phyloP scores from a whole-genome alignment of 2,888 invertebrate genomes.

The Aethes cnicana region DNA sequence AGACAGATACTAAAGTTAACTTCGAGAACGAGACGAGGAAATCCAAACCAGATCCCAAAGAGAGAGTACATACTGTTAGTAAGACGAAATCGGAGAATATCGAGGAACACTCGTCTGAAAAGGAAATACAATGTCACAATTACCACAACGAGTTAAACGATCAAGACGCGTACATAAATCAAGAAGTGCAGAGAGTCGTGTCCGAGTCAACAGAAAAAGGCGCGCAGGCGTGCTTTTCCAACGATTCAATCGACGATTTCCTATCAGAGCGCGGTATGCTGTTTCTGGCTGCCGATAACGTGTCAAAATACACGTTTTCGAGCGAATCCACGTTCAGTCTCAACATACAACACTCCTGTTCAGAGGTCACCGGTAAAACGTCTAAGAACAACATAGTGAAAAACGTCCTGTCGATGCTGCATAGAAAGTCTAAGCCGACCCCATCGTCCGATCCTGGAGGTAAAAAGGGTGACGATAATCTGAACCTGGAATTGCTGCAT shows the following conservation, averaged over 20 bases:
- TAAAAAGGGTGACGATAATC: slow-evolving; percentile 42
- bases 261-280: slow-evolving; percentile 60
- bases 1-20: slow-evolving; percentile 41
- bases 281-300: slow-evolving; percentile 51
- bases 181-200: slow-evolving; percentile 32
- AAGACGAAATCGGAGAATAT: slow-evolving; percentile 27
- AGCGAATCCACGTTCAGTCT: slow-evolving; percentile 40
- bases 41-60: slow-evolving; percentile 11
- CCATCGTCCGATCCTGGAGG: slow-evolving; percentile 60
- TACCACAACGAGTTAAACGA: slow-evolving; percentile 45
- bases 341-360: slow-evolving; percentile 41
- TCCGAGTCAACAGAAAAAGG: slow-evolving; percentile 56
- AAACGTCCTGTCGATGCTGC: slow-evolving; percentile 53
- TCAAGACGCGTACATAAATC: not conserved
- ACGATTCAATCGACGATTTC: slow-evolving; percentile 68
- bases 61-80: slow-evolving; percentile 29
- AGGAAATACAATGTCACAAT: slow-evolving; percentile 55
- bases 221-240: slow-evolving; percentile 62
- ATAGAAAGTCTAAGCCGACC: slow-evolving; percentile 47
- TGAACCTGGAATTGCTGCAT: slow-evolving; percentile 60
- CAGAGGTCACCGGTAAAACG: slow-evolving; percentile 53
- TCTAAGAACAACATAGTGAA: slow-evolving; percentile 63
- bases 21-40: slow-evolving; percentile 43
- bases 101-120: slow-evolving; percentile 48
- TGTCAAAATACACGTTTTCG: slow-evolving; percentile 56